These are phyloP conservation scores for Cremastinae sp. DNA, from an alignment of 2,888 invertebrate genomes.

Conservation along the genomic window DNA sequence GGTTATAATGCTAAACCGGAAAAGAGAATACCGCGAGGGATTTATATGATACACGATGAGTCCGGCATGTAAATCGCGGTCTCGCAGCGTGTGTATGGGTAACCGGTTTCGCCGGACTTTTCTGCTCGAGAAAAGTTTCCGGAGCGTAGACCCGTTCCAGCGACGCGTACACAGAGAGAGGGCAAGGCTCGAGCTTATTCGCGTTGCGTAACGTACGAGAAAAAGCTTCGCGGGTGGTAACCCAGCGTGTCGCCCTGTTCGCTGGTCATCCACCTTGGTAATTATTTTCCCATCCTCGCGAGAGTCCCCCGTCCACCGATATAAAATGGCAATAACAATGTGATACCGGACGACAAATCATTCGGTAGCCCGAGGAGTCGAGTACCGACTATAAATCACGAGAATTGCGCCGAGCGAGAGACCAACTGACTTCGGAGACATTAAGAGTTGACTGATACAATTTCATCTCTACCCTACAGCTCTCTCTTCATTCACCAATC, in stretches of 20 bases:
- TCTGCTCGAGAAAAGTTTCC: conserved; percentile 9
- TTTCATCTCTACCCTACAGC: too few species aligned
- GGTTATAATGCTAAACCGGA: conserved; percentile 66
- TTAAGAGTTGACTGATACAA: too few species aligned
- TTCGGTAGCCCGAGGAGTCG: conserved; percentile 68
- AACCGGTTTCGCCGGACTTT: conserved; percentile 46
- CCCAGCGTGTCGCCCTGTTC: conserved; percentile 54
- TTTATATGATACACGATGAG: conserved; percentile 45
- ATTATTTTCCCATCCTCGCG: conserved; percentile 75
- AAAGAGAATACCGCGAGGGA: conserved; percentile 67
- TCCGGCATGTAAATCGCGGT: conserved; percentile 58
- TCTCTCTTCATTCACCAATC: too few species aligned
- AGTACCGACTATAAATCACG: conserved; percentile 70
- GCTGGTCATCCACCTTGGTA: conserved; percentile 72
- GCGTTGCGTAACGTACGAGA: too few species aligned
- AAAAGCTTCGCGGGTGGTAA: conserved; percentile 55
- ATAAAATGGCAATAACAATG: conserved; percentile 34
- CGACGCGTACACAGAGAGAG: conserved; percentile 9
- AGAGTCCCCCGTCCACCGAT: not conserved
- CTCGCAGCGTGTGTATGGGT: conserved; percentile 67
- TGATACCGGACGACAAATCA: conserved; percentile 64
- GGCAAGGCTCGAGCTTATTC: too few species aligned
- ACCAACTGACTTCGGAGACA: too few species aligned
- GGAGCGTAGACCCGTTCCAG: conserved; percentile 27
- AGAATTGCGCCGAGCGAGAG: conserved; percentile 66